Evolutionary conservation across 2,113 vertebrate genomes (phyloP).

Genomic region (Dolichallabes microphthalmus): DNA sequence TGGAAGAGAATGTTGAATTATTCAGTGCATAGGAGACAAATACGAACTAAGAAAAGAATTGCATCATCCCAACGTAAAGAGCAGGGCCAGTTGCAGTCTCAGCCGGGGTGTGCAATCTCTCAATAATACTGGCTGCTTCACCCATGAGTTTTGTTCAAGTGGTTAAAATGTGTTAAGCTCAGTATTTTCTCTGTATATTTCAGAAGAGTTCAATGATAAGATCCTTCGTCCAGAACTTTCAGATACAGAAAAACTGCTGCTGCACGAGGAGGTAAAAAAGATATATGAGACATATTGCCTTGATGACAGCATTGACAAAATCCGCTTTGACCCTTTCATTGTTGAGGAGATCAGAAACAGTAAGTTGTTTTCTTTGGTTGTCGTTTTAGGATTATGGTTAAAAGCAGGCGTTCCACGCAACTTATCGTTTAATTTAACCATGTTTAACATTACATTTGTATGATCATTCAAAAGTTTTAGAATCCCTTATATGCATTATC

Average conservation of each 20-base stretch:
- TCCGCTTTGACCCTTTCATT: constrained; percentile 93
- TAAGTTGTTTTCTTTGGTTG: constrained; percentile 66
- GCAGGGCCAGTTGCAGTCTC: background rate
- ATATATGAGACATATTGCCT: constrained; percentile 95
- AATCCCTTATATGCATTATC: background rate
- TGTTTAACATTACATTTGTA: too few species aligned
- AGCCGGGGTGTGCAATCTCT: background rate
- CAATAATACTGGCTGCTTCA: background rate
- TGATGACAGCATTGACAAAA: constrained; percentile 96
- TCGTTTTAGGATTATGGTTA: background rate
- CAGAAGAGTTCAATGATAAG: constrained; percentile 96
- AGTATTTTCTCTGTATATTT: constrained; percentile 36
- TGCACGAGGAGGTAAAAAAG: constrained; percentile 92
- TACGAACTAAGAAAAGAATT: background rate
- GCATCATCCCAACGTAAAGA: background rate
- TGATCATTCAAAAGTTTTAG: background rate
- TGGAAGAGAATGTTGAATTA: background rate
- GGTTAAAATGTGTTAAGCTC: background rate
- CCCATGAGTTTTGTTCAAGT: background rate
- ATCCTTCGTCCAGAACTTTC: constrained; percentile 89
- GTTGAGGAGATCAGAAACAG: constrained; percentile 93
- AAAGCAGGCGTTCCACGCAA: background rate
- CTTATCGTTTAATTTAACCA: background rate
- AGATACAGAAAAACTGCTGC: constrained; percentile 84
- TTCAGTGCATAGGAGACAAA: background rate